phyloP scores from a whole-genome alignment of 2,888 invertebrate genomes.

The Xylota segnis region DNA sequence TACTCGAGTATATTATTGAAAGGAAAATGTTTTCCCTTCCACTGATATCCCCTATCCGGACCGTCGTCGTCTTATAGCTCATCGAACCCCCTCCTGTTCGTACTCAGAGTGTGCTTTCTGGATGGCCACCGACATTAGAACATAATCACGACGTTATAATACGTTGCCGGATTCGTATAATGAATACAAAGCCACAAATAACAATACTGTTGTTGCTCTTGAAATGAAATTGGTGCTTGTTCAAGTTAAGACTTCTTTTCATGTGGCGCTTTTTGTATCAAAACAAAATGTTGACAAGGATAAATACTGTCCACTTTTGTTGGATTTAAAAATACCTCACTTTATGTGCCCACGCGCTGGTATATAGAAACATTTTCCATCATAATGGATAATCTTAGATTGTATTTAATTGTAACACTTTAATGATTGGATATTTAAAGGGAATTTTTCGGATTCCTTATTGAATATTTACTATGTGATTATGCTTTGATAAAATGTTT shows the following conservation, averaged over 20 bases:
- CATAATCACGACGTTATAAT: conserved; percentile 68
- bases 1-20: conserved; percentile 62
- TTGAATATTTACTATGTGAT: conserved; percentile 6
- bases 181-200: conserved; percentile 68
- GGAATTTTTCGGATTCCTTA: conserved; percentile 33
- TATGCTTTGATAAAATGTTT: not conserved
- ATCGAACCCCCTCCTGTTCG: conserved; percentile 1
- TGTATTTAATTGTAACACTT: conserved; percentile 50
- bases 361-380: conserved; percentile 15
- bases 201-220: conserved; percentile 62
- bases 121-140: conserved; percentile 55
- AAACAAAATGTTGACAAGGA: conserved; percentile 65
- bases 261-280: conserved; percentile 57
- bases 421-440: conserved; percentile 44
- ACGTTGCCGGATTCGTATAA: conserved; percentile 63
- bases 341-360: conserved; percentile 24
- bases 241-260: conserved; percentile 58
- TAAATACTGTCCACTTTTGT: conserved; percentile 63
- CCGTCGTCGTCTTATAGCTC: conserved; percentile 13
- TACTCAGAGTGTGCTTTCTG: conserved; percentile 30
- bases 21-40: conserved; percentile 56
- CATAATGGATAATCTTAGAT: conserved; percentile 51
- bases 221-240: conserved; percentile 63
- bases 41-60: conserved; percentile 17
- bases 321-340: conserved; percentile 47